phyloP scores from a whole-genome alignment of 2,888 invertebrate species.

The Tetragonisca angustula region DNA sequence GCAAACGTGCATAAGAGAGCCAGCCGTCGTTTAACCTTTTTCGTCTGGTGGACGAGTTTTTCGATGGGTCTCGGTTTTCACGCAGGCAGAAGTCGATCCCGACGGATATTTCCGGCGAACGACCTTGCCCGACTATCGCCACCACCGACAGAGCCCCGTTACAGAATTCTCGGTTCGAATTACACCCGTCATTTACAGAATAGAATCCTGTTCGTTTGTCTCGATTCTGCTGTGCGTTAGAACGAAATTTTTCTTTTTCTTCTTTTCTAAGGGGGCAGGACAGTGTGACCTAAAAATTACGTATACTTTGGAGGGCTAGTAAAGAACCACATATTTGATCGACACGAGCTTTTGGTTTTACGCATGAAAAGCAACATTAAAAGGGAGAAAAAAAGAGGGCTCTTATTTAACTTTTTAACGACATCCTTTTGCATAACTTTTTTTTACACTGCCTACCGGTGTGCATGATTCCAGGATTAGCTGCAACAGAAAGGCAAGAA shows the following conservation, averaged over 20 bases:
- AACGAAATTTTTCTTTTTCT: neutral
- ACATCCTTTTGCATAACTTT: no score
- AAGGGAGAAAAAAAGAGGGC: no score
- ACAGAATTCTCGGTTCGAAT: conserved; percentile 18
- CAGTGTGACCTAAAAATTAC: no score
- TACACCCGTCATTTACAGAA: conserved; percentile 6
- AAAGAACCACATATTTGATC: no score
- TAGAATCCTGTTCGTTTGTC: neutral
- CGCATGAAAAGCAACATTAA: no score
- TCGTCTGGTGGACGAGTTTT: conserved; percentile 7
- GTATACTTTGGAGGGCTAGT: no score
- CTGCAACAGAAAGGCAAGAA: no score
- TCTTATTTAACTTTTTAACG: no score
- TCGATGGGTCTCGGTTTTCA: conserved; percentile 14
- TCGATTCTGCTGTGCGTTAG: neutral
- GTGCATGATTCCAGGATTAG: no score
- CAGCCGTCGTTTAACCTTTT: neutral
- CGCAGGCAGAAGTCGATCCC: neutral
- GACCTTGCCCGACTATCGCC: conserved; percentile 32
- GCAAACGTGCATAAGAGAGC: neutral
- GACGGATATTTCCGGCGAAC: conserved; percentile 42
- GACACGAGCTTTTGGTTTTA: no score
- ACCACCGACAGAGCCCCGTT: conserved; percentile 14
- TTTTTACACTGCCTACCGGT: no score
- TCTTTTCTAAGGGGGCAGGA: no score